Conservation (phyloP, 2,113 vertebrate species). For the Tretioscincus oriximinensis region DNA sequence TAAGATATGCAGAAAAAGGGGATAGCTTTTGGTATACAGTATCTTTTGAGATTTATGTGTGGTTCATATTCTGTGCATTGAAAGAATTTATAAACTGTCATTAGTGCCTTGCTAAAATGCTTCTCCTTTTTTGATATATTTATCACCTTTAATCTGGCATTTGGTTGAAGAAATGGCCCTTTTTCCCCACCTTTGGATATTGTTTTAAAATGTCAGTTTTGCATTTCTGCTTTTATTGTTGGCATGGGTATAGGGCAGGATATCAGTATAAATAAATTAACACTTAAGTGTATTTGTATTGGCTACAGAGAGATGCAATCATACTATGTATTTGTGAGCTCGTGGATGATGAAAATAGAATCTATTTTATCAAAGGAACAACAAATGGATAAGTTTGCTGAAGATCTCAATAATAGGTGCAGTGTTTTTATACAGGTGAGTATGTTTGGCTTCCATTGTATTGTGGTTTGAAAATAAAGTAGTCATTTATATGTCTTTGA, state of each 20-base stretch:
- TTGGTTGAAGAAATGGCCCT: too few species aligned
- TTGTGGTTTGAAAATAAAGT: not conserved
- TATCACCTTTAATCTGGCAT: too few species aligned
- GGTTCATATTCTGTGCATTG: not conserved
- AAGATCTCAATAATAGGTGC: conserved; percentile 92
- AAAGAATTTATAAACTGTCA: not conserved
- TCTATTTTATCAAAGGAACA: conserved; percentile 91
- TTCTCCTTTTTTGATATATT: not conserved
- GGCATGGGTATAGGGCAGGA: too few species aligned
- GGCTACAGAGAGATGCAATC: conserved; percentile 91
- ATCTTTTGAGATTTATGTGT: not conserved
- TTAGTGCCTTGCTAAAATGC: not conserved
- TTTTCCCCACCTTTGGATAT: too few species aligned
- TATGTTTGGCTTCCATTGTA: conserved; percentile 12
- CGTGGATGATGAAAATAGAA: conserved; percentile 99
- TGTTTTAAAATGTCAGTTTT: too few species aligned
- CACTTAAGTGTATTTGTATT: conserved; percentile 26
- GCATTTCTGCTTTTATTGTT: too few species aligned
- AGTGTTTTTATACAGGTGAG: conserved; percentile 95
- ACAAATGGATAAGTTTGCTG: conserved; percentile 83
- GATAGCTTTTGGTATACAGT: not conserved
- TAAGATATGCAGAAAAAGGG: conserved; percentile 63
- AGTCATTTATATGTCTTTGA: not conserved
- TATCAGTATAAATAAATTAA: not conserved
- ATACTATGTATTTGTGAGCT: conserved; percentile 96